Evolutionary conservation across 2,888 invertebrate genomes (phyloP), one percentile per base, ranked within the genome.

Genomic region (Ecliptopera silaceata): DNA sequence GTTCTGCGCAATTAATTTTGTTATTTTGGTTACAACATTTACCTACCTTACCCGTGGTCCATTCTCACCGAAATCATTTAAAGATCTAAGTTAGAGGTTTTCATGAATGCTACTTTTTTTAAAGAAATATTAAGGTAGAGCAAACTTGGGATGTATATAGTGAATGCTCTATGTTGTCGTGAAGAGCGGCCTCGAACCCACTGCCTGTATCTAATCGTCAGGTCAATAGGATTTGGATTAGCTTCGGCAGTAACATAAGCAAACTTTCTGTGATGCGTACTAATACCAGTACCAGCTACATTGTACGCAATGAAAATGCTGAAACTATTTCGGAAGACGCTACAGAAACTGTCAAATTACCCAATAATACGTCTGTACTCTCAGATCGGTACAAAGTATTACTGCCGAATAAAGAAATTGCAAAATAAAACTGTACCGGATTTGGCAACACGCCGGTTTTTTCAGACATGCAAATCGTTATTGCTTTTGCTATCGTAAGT

Each of bases 151-250:
- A 53, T 53, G 39, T 42, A 56, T 51, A 44, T 56, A 47, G 51
- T 42, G 20, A 47, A 31, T 8, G 29, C 15, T 48, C 44, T 41
- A 66, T 66, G 63, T 66, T 71, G 49, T 63, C 43, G 50, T 59
- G 60, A 57, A 55, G 59, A 62, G 52, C 64, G 75, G 63, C 80
- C 79, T 80, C 80, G 74, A 67, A 64, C 60, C 56, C 74, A 63
- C 56, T 38, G 63, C 74, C 76, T 77, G 79, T 67, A 77, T 79
- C 82, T 79, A 82, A 84, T 83, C 75, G 74, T 65, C 53, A 63
- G 69, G 66, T 75, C 72, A 68, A 70, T 72, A 74, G 74, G 76
- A 77, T 79, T 70, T 73, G 22, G 11, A 17, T 51, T 62, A 60
- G 65, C 66, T 66, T 68, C 65, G 59, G 65, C 69, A 70, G 65